These are phyloP conservation scores for Linnaemya tessellans DNA, from an alignment of 2,888 invertebrate species.

Conservation along the genomic window DNA sequence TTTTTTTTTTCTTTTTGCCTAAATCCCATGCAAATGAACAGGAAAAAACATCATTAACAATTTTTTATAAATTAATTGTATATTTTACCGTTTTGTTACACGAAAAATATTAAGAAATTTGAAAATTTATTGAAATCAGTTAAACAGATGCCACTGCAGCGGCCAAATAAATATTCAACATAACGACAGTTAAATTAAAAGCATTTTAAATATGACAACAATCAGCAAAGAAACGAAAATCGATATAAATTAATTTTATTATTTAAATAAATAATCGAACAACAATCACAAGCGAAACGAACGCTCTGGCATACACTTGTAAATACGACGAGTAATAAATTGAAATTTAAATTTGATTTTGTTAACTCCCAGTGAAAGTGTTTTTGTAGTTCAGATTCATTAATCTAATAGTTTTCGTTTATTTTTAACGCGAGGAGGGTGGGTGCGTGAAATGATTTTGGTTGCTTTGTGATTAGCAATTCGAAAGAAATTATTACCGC, in stretches of 20 bases:
- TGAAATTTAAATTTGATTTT: slow-evolving; percentile 8
- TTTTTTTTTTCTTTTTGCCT: slow-evolving; percentile 19
- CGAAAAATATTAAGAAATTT: slow-evolving; percentile 44
- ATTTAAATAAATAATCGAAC: slow-evolving; percentile 45
- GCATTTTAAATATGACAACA: slow-evolving; percentile 23
- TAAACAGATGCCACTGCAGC: slow-evolving; percentile 27
- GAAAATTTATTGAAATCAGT: slow-evolving; percentile 61
- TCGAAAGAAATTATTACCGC: slow-evolving; percentile 58
- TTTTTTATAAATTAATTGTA: slow-evolving; percentile 28
- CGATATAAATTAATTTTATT: slow-evolving; percentile 41
- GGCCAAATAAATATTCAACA: background rate
- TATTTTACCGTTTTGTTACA: slow-evolving; percentile 34
- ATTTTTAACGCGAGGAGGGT: background rate
- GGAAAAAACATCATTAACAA: slow-evolving; percentile 21
- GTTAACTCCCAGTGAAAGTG: slow-evolving; percentile 44
- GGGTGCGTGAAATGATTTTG: background rate
- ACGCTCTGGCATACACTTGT: background rate
- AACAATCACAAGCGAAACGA: background rate
- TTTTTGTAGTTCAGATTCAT: background rate
- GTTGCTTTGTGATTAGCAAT: slow-evolving; percentile 28
- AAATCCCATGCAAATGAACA: background rate
- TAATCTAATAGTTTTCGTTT: slow-evolving; percentile 15
- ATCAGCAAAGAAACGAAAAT: background rate
- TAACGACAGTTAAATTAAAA: slow-evolving; percentile 40
- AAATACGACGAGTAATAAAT: background rate